A percentile compares a stretch with the other conserved stretches of the same genome.
Evolutionary conservation across 2,888 invertebrate species (phyloP).

Genomic region (Crematogaster levior): DNA sequence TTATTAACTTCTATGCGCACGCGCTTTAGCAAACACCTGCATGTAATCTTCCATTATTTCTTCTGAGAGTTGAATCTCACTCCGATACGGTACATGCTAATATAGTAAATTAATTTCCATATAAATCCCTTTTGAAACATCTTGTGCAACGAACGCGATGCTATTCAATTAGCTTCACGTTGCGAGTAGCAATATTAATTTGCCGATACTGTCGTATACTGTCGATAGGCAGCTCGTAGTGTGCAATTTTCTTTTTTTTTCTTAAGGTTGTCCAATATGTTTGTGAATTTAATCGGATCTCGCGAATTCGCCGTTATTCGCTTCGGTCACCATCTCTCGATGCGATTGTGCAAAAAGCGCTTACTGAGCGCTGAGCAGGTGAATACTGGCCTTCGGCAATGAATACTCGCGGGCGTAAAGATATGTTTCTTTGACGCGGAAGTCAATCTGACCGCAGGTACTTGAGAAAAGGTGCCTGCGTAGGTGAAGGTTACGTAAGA

Average conservation of each 20-base stretch:
- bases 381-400: slow-evolving; percentile 17
- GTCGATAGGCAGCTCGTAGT: not conserved
- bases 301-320: slow-evolving; percentile 27
- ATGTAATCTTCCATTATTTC: slow-evolving; percentile 7
- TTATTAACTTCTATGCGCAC: not conserved
- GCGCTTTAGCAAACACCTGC: not conserved
- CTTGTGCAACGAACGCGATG: slow-evolving; percentile 1
- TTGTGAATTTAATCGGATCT: slow-evolving; percentile 13
- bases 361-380: too few relatives aligned
- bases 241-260: slow-evolving; percentile 17
- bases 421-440: slow-evolving; percentile 66
- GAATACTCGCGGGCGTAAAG: slow-evolving; percentile 31
- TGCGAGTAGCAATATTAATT: slow-evolving; percentile 25
- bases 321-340: slow-evolving; percentile 6
- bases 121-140: not conserved
- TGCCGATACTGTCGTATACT: slow-evolving; percentile 30
- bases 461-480: slow-evolving; percentile 56
- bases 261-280: slow-evolving; percentile 36
- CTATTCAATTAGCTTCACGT: slow-evolving; percentile 35
- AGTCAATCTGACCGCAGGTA: slow-evolving; percentile 55
- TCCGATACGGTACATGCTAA: slow-evolving; percentile 6
- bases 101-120: slow-evolving; percentile 21
- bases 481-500: slow-evolving; percentile 67
- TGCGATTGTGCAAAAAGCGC: slow-evolving; percentile 30
- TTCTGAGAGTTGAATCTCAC: not conserved